Evolutionary conservation across 2,113 vertebrate genomes (phyloP).

Genomic region (Malurus cyaneus): DNA sequence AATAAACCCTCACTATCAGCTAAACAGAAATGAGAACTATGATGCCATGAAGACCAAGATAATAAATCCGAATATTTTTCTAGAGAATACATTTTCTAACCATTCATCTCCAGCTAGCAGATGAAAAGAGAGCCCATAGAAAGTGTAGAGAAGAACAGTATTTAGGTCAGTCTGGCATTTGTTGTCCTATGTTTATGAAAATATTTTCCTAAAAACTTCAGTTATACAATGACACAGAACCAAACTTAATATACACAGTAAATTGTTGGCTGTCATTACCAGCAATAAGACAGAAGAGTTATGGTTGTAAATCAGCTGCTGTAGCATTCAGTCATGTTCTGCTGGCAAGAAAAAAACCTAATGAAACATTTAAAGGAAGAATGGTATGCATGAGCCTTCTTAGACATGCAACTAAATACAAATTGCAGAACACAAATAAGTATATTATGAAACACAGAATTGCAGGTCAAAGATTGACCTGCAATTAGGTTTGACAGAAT

Average conservation of each 20-base stretch:
- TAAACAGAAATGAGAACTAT: neutral
- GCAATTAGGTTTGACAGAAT: neutral
- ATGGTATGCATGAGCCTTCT: neutral
- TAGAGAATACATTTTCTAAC: neutral
- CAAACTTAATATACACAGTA: neutral
- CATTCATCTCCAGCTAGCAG: neutral
- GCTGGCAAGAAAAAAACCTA: neutral
- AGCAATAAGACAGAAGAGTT: neutral
- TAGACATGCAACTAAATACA: neutral
- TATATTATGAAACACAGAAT: neutral
- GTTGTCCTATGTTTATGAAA: neutral
- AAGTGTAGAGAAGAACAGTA: neutral
- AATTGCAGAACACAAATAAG: constrained; percentile 1
- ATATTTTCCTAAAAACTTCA: constrained; percentile 14
- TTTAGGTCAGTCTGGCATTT: neutral
- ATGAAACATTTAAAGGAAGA: constrained; percentile 33
- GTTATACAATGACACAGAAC: neutral
- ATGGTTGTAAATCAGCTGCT: constrained; percentile 2
- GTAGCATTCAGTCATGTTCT: neutral
- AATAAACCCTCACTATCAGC: neutral
- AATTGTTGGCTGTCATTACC: neutral
- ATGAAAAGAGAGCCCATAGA: neutral
- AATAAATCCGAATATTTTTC: neutral
- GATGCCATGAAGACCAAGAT: neutral
- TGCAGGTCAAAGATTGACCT: neutral